Evolutionary conservation across 92 coral and sea anemone genomes (phyloP).

Genomic region (Palythoa caribaeorum): DNA sequence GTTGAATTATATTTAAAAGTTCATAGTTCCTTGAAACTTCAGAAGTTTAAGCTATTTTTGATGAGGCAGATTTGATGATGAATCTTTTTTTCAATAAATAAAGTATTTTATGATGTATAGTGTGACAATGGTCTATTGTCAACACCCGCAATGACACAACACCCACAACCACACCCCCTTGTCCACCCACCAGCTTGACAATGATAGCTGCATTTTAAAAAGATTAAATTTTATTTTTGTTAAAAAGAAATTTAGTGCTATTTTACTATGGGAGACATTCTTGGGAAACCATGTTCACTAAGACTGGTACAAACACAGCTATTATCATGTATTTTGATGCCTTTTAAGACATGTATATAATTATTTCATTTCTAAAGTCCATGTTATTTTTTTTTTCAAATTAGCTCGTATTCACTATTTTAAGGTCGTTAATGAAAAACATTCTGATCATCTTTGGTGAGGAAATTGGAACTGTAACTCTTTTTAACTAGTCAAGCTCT

Average conservation of each 20-base stretch:
- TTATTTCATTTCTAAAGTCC: neutral
- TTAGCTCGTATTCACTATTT: conserved; percentile 14
- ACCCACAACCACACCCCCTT: neutral
- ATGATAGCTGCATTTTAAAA: neutral
- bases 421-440: neutral
- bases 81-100: neutral
- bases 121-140: neutral
- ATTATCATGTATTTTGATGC: conserved; percentile 6
- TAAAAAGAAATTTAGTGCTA: conserved; percentile 1
- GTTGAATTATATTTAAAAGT: neutral
- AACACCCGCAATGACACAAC: neutral
- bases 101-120: neutral
- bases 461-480: conserved; percentile 32
- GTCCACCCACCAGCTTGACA: conserved; percentile 8
- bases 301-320: conserved; percentile 3
- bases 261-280: conserved; percentile 1
- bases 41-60: neutral
- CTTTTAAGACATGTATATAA: neutral
- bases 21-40: conserved; percentile 4
- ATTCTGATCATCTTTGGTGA: conserved; percentile 20
- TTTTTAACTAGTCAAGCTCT: conserved; percentile 31
- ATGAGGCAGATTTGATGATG: conserved; percentile 1
- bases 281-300: conserved; percentile 6
- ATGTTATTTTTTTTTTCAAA: neutral
- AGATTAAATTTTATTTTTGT: neutral